A percentile compares a stretch with the other conserved stretches of the same genome.
phyloP scores from a whole-genome alignment of 2,113 vertebrate species.

The Seriola rivoliana region DNA sequence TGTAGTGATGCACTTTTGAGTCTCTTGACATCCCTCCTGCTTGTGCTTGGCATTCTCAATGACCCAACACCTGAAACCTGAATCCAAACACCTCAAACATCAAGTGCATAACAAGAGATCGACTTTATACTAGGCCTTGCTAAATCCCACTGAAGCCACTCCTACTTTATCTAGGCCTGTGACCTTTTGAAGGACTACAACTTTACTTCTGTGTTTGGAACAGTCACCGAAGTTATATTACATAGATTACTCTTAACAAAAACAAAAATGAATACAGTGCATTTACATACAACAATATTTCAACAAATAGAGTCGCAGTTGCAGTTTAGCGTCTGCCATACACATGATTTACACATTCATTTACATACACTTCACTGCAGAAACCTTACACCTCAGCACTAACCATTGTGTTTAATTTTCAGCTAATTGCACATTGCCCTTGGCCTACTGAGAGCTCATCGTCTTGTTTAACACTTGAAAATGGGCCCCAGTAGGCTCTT shows the following conservation, averaged over 20 bases:
- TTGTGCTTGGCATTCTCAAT: slow-evolving; percentile 26
- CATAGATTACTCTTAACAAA: background rate
- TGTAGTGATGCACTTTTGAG: slow-evolving; percentile 23
- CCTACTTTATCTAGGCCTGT: background rate
- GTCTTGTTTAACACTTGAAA: background rate
- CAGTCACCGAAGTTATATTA: background rate
- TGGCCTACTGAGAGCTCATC: slow-evolving; percentile 9
- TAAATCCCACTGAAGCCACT: slow-evolving; percentile 35
- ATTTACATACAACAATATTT: background rate
- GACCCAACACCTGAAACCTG: background rate
- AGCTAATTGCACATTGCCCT: slow-evolving; percentile 27
- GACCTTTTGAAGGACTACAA: slow-evolving; percentile 19
- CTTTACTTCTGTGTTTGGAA: background rate
- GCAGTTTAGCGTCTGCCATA: background rate
- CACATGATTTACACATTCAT: background rate
- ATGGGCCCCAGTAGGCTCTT: background rate
- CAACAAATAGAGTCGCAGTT: background rate
- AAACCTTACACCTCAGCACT: background rate
- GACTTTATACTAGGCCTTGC: slow-evolving; percentile 12
- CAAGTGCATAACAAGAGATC: slow-evolving; percentile 2
- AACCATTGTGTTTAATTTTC: slow-evolving; percentile 12
- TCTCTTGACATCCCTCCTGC: background rate
- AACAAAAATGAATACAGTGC: background rate
- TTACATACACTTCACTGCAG: background rate
- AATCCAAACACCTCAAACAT: background rate